phyloP scores from a whole-genome alignment of 2,888 invertebrate genomes.

The Lochmaea capreae region DNA sequence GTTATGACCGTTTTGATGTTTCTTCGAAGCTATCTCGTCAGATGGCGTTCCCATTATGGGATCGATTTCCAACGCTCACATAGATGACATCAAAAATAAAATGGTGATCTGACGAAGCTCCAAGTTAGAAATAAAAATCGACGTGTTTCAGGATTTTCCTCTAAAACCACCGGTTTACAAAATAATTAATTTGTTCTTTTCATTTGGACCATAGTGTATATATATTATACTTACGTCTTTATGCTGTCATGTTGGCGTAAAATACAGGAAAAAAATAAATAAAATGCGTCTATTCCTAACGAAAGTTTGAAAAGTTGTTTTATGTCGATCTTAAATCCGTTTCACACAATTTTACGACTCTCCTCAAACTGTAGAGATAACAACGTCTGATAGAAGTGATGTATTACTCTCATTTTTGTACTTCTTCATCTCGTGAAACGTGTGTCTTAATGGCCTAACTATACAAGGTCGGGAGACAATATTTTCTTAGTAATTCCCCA shows the following conservation, averaged over 20 bases:
- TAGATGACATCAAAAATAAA: too few species aligned
- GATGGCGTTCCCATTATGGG: too few species aligned
- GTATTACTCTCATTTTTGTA: slow-evolving; percentile 44
- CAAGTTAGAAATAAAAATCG: too few species aligned
- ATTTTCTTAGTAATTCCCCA: slow-evolving; percentile 34
- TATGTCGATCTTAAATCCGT: slow-evolving; percentile 39
- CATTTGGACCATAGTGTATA: not conserved
- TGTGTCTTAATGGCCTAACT: slow-evolving; percentile 40
- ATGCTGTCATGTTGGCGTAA: not conserved
- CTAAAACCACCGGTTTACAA: too few species aligned
- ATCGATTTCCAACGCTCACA: too few species aligned
- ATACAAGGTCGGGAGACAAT: slow-evolving; percentile 37
- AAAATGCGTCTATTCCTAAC: slow-evolving; percentile 16
- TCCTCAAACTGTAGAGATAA: slow-evolving; percentile 40
- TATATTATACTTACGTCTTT: not conserved
- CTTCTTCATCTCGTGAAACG: slow-evolving; percentile 39
- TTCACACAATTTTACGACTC: slow-evolving; percentile 40
- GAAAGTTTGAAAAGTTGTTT: slow-evolving; percentile 36
- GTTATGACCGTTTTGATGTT: too few species aligned
- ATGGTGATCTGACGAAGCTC: too few species aligned
- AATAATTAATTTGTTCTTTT: not conserved
- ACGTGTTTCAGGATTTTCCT: too few species aligned
- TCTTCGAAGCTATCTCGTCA: too few species aligned
- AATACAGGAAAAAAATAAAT: slow-evolving; percentile 5
- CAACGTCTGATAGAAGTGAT: slow-evolving; percentile 43